These are phyloP conservation scores for Matsumyia berberina DNA, from an alignment of 2,888 invertebrate species.

Conservation along the genomic window DNA sequence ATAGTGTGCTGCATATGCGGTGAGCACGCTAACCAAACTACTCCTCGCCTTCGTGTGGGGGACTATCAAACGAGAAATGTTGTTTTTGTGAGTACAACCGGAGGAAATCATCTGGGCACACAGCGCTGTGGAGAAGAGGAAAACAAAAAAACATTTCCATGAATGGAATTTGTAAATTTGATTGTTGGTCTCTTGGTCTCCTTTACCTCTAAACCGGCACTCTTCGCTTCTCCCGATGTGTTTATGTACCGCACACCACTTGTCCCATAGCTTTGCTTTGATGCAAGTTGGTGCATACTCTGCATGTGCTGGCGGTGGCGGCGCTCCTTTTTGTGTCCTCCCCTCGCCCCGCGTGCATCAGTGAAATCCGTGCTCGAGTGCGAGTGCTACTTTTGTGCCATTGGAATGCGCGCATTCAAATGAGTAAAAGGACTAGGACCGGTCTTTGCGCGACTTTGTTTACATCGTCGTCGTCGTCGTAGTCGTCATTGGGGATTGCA, in stretches of 20 bases:
- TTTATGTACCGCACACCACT: constrained; percentile 28
- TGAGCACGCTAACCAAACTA: constrained; percentile 52
- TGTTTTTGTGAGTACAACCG: constrained; percentile 42
- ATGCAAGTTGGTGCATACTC: constrained; percentile 48
- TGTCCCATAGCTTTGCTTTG: constrained; percentile 40
- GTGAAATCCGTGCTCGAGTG: constrained; percentile 36
- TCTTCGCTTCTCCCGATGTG: not conserved
- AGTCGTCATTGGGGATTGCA: constrained; percentile 14
- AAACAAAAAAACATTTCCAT: constrained; percentile 80
- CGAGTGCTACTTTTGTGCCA: constrained; percentile 67
- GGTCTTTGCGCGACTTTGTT: constrained; percentile 70
- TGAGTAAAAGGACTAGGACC: constrained; percentile 62
- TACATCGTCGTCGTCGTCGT: constrained; percentile 63
- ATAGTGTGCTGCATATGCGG: constrained; percentile 58
- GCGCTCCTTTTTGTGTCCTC: constrained; percentile 51
- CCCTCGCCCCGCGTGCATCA: not conserved
- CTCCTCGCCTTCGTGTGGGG: constrained; percentile 65
- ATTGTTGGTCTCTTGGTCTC: constrained; percentile 56
- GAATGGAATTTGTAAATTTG: constrained; percentile 84
- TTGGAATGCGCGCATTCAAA: constrained; percentile 67
- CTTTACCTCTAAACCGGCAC: constrained; percentile 16
- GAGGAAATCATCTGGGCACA: constrained; percentile 58
- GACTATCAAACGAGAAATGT: constrained; percentile 41
- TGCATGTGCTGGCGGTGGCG: constrained; percentile 47
- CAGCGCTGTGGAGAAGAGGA: constrained; percentile 23